These are phyloP conservation scores for Mantis religiosa DNA, from an alignment of 2,888 invertebrate species.

Conservation along the genomic window DNA sequence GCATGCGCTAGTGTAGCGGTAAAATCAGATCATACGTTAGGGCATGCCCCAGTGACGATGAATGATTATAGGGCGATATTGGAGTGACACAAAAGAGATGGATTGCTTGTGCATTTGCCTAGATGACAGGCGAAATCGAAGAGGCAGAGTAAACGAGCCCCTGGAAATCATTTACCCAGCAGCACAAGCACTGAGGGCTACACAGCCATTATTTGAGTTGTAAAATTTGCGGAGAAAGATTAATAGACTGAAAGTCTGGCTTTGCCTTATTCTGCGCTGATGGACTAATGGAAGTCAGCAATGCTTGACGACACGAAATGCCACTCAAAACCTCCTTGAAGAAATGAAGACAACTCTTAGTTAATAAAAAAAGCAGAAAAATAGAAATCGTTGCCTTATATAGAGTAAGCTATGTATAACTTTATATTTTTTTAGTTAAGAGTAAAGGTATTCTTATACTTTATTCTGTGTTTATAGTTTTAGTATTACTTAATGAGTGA, in stretches of 20 bases:
- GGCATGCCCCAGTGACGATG: neutral
- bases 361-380: too few relatives aligned
- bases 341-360: too few relatives aligned
- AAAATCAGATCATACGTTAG: too few relatives aligned
- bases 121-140: neutral
- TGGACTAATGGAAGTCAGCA: neutral
- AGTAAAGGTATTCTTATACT: too few relatives aligned
- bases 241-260: neutral
- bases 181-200: neutral
- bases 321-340: too few relatives aligned
- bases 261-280: neutral
- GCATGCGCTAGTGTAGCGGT: too few relatives aligned
- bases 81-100: neutral
- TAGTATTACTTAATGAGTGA: too few relatives aligned
- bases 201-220: neutral
- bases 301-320: too few relatives aligned
- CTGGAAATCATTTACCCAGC: neutral
- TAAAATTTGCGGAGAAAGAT: neutral
- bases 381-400: too few relatives aligned
- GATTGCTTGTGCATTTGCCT: neutral
- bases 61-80: neutral
- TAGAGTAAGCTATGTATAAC: too few relatives aligned
- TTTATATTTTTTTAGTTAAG: too few relatives aligned
- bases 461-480: too few relatives aligned
- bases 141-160: neutral